Conservation (phyloP, 2,797 vertebrate genomes). For the Paratrypauchen microcephalus region DNA sequence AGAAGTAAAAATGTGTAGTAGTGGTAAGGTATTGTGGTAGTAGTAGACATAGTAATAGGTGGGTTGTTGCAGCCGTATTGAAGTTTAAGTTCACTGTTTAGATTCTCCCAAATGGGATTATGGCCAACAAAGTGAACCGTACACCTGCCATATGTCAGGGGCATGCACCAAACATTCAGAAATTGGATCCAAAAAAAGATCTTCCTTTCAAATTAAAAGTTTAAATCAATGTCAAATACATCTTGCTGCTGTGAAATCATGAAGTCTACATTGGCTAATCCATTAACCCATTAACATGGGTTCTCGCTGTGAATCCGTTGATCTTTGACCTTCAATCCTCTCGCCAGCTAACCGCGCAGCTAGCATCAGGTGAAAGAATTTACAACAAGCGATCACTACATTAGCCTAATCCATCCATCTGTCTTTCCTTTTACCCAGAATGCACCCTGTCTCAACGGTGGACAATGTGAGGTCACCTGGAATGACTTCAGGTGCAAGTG, state of each 20-base stretch:
- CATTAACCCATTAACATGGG: conserved; percentile 22
- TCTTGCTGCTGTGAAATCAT: conserved; percentile 7
- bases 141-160: neutral
- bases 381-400: conserved; percentile 16
- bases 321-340: conserved; percentile 40
- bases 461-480: conserved; percentile 87
- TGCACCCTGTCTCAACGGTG: conserved; percentile 86
- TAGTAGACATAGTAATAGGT: neutral
- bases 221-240: neutral
- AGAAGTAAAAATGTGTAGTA: too few relatives aligned
- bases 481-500: conserved; percentile 92
- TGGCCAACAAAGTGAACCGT: neutral
- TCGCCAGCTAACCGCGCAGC: conserved; percentile 30
- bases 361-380: conserved; percentile 37
- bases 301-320: conserved; percentile 28
- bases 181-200: neutral
- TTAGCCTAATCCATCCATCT: conserved; percentile 45
- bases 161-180: neutral
- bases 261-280: conserved; percentile 5
- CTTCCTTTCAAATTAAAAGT: neutral
- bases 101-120: conserved; percentile 8
- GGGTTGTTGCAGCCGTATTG: neutral
- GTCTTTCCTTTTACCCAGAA: conserved; percentile 56
- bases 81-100: conserved; percentile 4
- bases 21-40: neutral